phyloP scores from a whole-genome alignment of 1,140 invertebrate genomes.

The Drosophila mayri region DNA sequence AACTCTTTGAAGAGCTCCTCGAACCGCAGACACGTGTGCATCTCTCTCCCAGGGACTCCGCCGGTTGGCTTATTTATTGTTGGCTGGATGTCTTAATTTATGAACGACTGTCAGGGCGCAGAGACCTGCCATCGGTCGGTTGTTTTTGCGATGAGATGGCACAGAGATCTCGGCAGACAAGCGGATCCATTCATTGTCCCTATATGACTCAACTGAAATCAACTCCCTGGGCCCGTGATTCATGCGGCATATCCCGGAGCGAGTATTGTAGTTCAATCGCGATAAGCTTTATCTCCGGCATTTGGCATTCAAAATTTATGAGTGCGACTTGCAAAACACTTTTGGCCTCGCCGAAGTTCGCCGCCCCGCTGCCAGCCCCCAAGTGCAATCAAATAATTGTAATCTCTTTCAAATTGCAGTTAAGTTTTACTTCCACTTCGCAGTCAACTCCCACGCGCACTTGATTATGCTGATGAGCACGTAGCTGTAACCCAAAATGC shows the following conservation, averaged over 20 bases:
- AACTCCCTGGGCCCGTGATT: slow-evolving; percentile 22
- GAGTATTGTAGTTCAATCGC: slow-evolving; percentile 63
- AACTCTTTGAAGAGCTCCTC: slow-evolving; percentile 76
- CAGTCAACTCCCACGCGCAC: slow-evolving; percentile 12
- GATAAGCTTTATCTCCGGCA: slow-evolving; percentile 58
- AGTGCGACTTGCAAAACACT: slow-evolving; percentile 54
- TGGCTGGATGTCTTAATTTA: slow-evolving; percentile 77
- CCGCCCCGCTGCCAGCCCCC: slow-evolving; percentile 12
- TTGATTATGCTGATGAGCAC: slow-evolving; percentile 77
- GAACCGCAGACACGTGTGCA: slow-evolving; percentile 53
- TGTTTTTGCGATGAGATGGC: slow-evolving; percentile 37
- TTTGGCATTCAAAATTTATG: slow-evolving; percentile 72
- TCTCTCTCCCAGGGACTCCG: slow-evolving; percentile 30
- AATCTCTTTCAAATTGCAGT: slow-evolving; percentile 77
- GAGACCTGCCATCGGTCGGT: slow-evolving; percentile 41
- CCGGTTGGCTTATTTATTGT: slow-evolving; percentile 73
- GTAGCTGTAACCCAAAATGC: slow-evolving; percentile 68
- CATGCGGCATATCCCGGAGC: slow-evolving; percentile 37
- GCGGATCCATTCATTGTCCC: slow-evolving; percentile 52
- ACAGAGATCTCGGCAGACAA: slow-evolving; percentile 29
- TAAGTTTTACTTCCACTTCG: slow-evolving; percentile 54
- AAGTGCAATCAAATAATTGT: slow-evolving; percentile 79
- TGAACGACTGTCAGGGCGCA: slow-evolving; percentile 65
- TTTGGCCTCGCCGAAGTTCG: slow-evolving; percentile 33
- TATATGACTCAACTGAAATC: slow-evolving; percentile 32